A percentile compares a stretch with the other conserved stretches of the same genome.
phyloP scores from a whole-genome alignment of 2,797 vertebrate genomes.

The Sebastes trivittatus region DNA sequence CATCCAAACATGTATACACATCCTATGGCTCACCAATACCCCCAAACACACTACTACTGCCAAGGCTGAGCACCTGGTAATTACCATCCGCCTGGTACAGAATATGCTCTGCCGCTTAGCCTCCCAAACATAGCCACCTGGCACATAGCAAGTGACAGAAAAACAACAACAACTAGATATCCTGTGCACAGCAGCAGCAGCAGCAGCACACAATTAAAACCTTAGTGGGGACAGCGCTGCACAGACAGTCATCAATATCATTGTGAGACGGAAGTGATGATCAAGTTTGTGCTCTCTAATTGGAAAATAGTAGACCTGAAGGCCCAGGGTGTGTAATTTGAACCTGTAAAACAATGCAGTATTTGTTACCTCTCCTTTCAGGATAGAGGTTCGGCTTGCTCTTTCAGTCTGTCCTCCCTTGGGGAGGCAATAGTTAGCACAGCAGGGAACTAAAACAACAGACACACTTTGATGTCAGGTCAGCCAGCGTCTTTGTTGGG shows the following conservation, averaged over 20 bases:
- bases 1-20: conserved; percentile 34
- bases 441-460: conserved; percentile 48
- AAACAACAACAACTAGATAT: conserved; percentile 58
- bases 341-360: conserved; percentile 5
- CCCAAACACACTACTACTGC: conserved; percentile 29
- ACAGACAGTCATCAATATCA: conserved; percentile 26
- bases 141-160: conserved; percentile 63
- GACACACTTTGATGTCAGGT: conserved; percentile 67
- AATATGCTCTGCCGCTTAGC: conserved; percentile 70
- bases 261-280: conserved; percentile 4
- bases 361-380: background rate
- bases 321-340: background rate
- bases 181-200: conserved; percentile 23
- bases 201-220: conserved; percentile 38
- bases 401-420: conserved; percentile 39
- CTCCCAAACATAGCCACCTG: conserved; percentile 75
- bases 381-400: conserved; percentile 7
- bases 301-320: conserved; percentile 15
- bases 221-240: background rate
- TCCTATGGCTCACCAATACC: conserved; percentile 42
- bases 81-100: conserved; percentile 70
- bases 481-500: conserved; percentile 47
- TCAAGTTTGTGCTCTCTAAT: conserved; percentile 33
- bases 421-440: conserved; percentile 36
- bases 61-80: conserved; percentile 75